Percentiles rank a stretch among this genome's conserved stretches.
Evolutionary conservation across 1,140 invertebrate genomes (phyloP).

Genomic region (Zaprionus davidi): DNA sequence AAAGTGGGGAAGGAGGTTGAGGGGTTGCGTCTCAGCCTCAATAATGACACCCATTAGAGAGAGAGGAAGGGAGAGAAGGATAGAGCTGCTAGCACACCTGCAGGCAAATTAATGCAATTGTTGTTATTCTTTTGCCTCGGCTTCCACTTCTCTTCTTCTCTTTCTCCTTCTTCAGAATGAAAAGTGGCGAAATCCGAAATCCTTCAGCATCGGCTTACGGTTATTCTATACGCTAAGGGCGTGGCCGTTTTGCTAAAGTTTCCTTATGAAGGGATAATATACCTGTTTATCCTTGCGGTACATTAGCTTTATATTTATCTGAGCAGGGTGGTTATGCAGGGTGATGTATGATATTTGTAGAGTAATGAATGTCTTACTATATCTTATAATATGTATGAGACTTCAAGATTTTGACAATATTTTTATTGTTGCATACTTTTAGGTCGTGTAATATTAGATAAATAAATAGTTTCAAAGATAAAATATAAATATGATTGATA

Average conservation of each 20-base stretch:
- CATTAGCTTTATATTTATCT: neutral
- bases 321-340: neutral
- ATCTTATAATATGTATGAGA: neutral
- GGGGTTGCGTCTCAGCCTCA: slow-evolving; percentile 22
- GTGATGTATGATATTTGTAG: neutral
- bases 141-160: neutral
- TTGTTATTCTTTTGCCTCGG: slow-evolving; percentile 10
- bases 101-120: slow-evolving; percentile 72
- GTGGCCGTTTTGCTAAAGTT: slow-evolving; percentile 4
- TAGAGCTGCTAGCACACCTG: slow-evolving; percentile 55
- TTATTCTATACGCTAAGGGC: neutral
- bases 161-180: neutral
- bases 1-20: neutral
- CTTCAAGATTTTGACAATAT: neutral
- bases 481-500: too few relatives aligned
- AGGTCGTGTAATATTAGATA: slow-evolving; percentile 7
- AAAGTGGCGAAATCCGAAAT: neutral
- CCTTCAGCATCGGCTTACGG: slow-evolving; percentile 20
- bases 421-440: slow-evolving; percentile 39
- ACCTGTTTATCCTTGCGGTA: neutral
- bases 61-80: neutral
- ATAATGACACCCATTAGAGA: slow-evolving; percentile 48
- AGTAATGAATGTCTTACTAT: too few relatives aligned
- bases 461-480: too few relatives aligned
- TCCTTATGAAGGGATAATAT: slow-evolving; percentile 21